Evolutionary conservation across 2,888 invertebrate genomes (phyloP).

Genomic region (Chaitophorus viminalis): DNA sequence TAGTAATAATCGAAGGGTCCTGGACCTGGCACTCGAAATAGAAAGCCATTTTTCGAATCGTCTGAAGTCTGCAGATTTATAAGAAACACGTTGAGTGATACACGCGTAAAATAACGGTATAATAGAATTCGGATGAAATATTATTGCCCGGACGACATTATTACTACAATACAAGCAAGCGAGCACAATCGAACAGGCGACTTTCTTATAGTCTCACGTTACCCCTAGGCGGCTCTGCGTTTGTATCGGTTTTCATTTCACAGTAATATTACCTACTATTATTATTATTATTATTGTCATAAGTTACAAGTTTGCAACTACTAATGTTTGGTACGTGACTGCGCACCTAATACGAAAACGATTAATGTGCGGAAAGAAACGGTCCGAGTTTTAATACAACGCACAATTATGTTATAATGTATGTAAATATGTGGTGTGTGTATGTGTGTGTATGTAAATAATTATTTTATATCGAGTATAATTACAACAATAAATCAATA

Average conservation of each 20-base stretch:
- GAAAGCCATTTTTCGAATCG: neutral
- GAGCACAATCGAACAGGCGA: neutral
- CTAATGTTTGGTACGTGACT: neutral
- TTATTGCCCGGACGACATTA: neutral
- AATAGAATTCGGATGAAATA: neutral
- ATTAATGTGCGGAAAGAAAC: neutral
- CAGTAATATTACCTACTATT: neutral
- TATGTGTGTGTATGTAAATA: too few species aligned
- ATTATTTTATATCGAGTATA: too few species aligned
- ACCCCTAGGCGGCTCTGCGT: neutral
- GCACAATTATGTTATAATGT: neutral
- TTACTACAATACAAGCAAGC: neutral
- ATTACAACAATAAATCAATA: too few species aligned
- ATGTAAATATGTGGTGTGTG: too few species aligned
- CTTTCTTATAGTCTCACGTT: neutral
- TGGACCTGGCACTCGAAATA: constrained; percentile 19
- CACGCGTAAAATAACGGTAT: neutral
- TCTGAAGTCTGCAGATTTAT: neutral
- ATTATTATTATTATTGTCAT: neutral
- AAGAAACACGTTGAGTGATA: neutral
- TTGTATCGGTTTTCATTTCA: constrained; percentile 14
- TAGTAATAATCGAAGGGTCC: constrained; percentile 35
- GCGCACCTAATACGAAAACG: neutral
- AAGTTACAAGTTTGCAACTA: neutral
- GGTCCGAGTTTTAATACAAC: neutral